Base-by-base conservation (phyloP, 2,113 vertebrate species). In the Bambusicola thoracicus region DNA sequence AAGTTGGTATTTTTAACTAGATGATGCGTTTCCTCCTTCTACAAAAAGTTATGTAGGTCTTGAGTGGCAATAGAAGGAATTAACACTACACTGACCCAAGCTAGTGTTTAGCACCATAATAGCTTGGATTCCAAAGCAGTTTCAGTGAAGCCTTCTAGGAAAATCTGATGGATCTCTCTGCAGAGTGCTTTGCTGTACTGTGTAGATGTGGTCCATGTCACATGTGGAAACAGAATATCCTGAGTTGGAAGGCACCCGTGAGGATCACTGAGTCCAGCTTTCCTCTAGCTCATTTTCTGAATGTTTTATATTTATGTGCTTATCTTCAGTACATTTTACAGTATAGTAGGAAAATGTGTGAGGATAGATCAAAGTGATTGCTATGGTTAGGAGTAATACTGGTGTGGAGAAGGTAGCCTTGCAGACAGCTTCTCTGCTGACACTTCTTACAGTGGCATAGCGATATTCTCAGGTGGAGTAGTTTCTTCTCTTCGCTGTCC, bases 401-500 rank as follows among this genome's bases (percentile, higher is more conserved):
- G 41, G 2, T 40, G 25, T 4, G 36, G 24, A 13, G 30, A 80
- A 77, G 8, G 12, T 10, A 43, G n/a, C 32, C 32, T 7, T 44
- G 69, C 20, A 41, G 58, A 48, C 10, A 70, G 13, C 11, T 58
- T 77, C n/a, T 29, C 21, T 8, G 43, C 30, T n/a, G 17, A 32
- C 18, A 56, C 18, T 20, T 30, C 55, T 56, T 32, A 11, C 30
- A 32, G 36, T 66, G 44, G 8, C 22, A 29, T 10, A 32, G 34
- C 4, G 8, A 2, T 65, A n/a, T 79, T 10, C 20, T 36, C 30
- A 49, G 38, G 3, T 30, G 36, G 36, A 66, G 16, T 19, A 46
- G 13, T 48, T 76, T 40, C 1, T 2, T 38, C 41, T 82, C 24
- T 2, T 2, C 20, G 5, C 0, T 56, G 49, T 25, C 9, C 10